Percentiles rank a stretch among this genome's conserved stretches.
Conservation (phyloP, 2,888 invertebrate genomes). For the Gymnocheta viridis region DNA sequence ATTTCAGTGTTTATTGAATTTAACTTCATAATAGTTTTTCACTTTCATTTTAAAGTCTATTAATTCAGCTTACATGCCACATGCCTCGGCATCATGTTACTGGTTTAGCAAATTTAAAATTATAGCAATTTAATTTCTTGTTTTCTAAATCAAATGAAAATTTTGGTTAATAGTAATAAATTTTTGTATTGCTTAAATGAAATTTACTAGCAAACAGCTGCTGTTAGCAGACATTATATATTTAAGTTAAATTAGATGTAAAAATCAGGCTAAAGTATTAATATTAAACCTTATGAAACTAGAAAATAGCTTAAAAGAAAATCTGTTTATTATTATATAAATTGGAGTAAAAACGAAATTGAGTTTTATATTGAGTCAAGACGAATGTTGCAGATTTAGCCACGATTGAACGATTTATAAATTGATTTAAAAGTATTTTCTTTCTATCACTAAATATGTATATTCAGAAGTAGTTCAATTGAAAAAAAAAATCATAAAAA, state of each 20-base stretch:
- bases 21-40: constrained; percentile 8
- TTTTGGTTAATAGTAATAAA: constrained; percentile 64
- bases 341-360: neutral
- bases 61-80: constrained; percentile 3
- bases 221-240: constrained; percentile 1
- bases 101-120: constrained; percentile 9
- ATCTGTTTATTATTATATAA: neutral
- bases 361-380: neutral
- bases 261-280: constrained; percentile 38
- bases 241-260: constrained; percentile 1
- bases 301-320: constrained; percentile 3
- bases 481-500: no score
- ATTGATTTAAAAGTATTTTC: no score
- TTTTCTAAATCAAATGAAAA: constrained; percentile 47
- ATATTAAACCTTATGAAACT: constrained; percentile 33
- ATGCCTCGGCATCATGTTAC: constrained; percentile 25
- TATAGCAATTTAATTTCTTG: constrained; percentile 34
- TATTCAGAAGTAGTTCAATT: no score
- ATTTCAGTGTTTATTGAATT: neutral
- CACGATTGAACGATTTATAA: no score
- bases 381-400: no score
- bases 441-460: no score
- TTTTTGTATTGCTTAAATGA: constrained; percentile 39
- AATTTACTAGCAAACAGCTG: constrained; percentile 46
- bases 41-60: neutral